Percentiles rank a stretch among this genome's conserved stretches.
Conservation (phyloP, 2,113 vertebrate species). For the Spermophilus dauricus region DNA sequence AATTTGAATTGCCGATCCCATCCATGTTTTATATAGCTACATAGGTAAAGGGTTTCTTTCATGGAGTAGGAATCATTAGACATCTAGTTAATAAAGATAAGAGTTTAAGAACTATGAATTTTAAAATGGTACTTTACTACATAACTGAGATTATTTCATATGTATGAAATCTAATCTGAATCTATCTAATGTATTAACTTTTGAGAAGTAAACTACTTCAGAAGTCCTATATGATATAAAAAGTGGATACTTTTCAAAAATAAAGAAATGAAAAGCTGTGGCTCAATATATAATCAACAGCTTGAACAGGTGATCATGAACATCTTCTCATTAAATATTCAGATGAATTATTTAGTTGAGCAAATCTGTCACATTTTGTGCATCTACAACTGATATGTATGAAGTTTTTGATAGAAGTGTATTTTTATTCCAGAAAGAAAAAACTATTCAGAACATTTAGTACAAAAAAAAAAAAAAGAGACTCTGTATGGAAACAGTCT, state of each 20-base stretch:
- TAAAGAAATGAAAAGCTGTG: background rate
- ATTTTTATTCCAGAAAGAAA: background rate
- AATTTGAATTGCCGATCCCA: slow-evolving; percentile 57
- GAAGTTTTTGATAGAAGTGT: background rate
- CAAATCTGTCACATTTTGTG: background rate
- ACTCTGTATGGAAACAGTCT: background rate
- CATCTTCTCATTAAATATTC: background rate
- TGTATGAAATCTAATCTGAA: slow-evolving; percentile 24
- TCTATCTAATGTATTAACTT: background rate
- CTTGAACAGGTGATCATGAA: background rate
- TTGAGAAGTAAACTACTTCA: slow-evolving; percentile 36
- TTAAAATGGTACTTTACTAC: slow-evolving; percentile 3
- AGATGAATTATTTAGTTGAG: slow-evolving; percentile 34
- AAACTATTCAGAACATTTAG: background rate
- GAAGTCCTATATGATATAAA: background rate
- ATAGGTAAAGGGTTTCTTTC: slow-evolving; percentile 12
- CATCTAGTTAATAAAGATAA: background rate
- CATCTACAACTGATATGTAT: background rate
- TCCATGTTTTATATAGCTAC: background rate
- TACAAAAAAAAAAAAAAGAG: background rate
- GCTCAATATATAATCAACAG: background rate
- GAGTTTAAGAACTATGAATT: background rate
- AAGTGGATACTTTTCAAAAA: background rate
- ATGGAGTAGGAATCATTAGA: background rate
- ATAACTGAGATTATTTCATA: slow-evolving; percentile 27